phyloP scores from a whole-genome alignment of 1,140 invertebrate genomes.

The Apolygus lucorum region DNA sequence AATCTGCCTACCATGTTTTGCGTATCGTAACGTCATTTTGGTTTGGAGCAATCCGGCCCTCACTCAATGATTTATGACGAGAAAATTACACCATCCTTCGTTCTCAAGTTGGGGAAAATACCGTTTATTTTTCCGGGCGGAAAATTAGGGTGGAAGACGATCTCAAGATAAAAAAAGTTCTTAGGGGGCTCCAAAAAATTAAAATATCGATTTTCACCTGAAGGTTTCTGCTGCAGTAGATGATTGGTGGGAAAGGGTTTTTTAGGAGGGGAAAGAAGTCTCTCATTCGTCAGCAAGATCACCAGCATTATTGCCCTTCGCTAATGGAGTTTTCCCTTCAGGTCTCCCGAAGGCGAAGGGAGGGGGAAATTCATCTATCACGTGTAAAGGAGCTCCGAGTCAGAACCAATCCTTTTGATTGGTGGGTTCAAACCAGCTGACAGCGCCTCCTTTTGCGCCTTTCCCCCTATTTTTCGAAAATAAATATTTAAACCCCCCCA shows the following conservation, averaged over 20 bases:
- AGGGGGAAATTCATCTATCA: constrained; percentile 6
- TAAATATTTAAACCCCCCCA: constrained; percentile 12
- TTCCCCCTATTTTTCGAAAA: neutral
- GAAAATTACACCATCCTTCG: too few species aligned
- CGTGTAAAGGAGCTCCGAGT: constrained; percentile 10
- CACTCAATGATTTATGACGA: too few species aligned
- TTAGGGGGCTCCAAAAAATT: too few species aligned
- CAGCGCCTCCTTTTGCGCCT: constrained; percentile 1
- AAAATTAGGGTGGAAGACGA: too few species aligned
- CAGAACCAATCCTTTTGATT: constrained; percentile 16
- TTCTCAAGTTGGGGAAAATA: too few species aligned
- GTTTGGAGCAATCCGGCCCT: too few species aligned
- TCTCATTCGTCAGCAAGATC: neutral
- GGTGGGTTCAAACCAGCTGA: constrained; percentile 7
- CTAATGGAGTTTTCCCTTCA: constrained; percentile 11
- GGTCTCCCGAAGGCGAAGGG: neutral
- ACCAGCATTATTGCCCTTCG: neutral
- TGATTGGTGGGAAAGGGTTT: neutral
- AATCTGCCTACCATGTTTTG: too few species aligned
- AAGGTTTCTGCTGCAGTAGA: neutral
- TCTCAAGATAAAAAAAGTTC: too few species aligned
- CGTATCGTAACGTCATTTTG: too few species aligned
- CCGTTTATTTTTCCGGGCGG: too few species aligned
- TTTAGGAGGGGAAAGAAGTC: too few species aligned
- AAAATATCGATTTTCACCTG: neutral